Conservation (phyloP, 1,140 invertebrate species). For the Phthorimaea operculella region DNA sequence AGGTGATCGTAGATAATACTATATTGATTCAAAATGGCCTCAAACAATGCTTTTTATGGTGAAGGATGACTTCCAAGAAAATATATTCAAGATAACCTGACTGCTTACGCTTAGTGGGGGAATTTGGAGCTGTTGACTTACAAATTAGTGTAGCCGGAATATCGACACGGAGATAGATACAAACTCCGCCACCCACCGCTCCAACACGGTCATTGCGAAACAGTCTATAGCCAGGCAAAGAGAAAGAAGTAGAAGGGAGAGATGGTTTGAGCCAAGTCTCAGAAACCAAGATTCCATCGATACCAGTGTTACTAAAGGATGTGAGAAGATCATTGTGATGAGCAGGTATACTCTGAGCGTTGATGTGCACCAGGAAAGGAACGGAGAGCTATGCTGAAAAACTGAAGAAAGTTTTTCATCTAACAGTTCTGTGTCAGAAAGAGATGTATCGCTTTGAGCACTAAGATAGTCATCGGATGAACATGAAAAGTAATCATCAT, state of each 20-base stretch:
- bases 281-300: background rate
- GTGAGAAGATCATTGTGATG: background rate
- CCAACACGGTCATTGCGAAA: background rate
- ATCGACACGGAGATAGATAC: background rate
- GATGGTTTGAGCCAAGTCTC: background rate
- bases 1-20: background rate
- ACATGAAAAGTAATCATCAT: background rate
- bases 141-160: background rate
- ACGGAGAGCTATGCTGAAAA: background rate
- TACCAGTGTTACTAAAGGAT: background rate
- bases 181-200: background rate
- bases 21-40: background rate
- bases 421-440: background rate
- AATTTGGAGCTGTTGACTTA: background rate
- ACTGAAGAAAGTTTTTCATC: background rate
- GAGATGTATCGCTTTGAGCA: background rate
- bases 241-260: constrained; percentile 2
- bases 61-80: background rate
- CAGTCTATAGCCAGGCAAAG: background rate
- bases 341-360: background rate
- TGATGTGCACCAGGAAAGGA: constrained; percentile 1
- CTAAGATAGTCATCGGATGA: background rate
- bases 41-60: background rate
- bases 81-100: background rate
- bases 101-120: too few species aligned